Percentiles rank a stretch among this genome's conserved stretches.
Conservation (phyloP, 1,140 invertebrate species). For the Megathymus violae region DNA sequence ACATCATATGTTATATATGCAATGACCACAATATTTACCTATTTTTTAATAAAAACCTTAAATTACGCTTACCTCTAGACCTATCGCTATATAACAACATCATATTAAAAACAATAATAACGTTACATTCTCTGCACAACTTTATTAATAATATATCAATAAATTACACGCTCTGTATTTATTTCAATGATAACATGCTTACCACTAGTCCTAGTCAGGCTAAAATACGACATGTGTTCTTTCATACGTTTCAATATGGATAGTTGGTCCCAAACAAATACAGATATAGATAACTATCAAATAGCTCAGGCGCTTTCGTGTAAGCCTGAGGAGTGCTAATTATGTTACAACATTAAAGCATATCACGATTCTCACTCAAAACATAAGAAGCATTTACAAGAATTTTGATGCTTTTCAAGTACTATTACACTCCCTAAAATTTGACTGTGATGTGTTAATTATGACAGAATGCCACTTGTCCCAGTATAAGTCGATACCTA, state of each 20-base stretch:
- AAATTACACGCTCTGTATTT: too few relatives aligned
- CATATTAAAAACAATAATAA: too few relatives aligned
- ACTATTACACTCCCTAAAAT: constrained; percentile 37
- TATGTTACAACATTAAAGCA: constrained; percentile 19
- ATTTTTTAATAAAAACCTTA: too few relatives aligned
- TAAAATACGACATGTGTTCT: too few relatives aligned
- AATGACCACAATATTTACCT: too few relatives aligned
- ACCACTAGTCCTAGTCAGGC: too few relatives aligned
- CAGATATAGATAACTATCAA: constrained; percentile 30
- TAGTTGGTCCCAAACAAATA: constrained; percentile 22
- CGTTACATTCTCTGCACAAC: too few relatives aligned
- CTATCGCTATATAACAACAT: too few relatives aligned
- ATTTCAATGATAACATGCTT: too few relatives aligned
- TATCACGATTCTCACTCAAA: constrained; percentile 31
- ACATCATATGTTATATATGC: too few relatives aligned
- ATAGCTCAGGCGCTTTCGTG: constrained; percentile 27
- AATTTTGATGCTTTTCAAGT: constrained; percentile 28
- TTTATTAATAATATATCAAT: too few relatives aligned
- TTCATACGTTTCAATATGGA: constrained; percentile 8
- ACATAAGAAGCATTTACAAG: constrained; percentile 30
- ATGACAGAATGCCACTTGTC: constrained; percentile 34
- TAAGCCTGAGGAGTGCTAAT: constrained; percentile 27
- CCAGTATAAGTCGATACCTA: constrained; percentile 21
- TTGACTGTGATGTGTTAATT: constrained; percentile 26
- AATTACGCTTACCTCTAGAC: too few relatives aligned